Base-by-base conservation (phyloP, 1,140 invertebrate species). In the Asbolus verrucosus region DNA sequence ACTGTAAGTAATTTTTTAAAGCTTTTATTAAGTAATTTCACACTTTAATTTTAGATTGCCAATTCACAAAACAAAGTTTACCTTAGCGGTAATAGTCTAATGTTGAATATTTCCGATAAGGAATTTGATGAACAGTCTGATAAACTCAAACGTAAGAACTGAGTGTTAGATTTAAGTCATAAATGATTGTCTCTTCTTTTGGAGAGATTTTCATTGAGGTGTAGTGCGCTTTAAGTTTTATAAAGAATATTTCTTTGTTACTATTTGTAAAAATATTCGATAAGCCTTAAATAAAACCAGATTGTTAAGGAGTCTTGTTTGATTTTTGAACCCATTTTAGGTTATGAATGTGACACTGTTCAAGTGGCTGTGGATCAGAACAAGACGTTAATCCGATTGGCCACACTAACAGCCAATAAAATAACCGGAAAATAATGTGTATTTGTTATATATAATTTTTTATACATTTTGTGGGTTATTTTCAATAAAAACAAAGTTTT, bases 51-150 rank as follows among this genome's bases (percentile, higher is more conserved):
- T 46, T 33, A 62, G 59, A 61, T 62, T 63, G 54, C 67, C 11
- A 61, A 68, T 62, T 61, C 46, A n/a, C 54, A 61, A 43, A 60
- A 68, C 18, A 38, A 41, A 61, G 54, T 60, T 19, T 99, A 95
- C 83, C 87, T 99, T 41, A 94, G 91, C 80, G 93, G 95, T 39
- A 93, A 92, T 78, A 92, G 91, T 77, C 86, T 99, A 65, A 98
- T 99, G 97, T 85, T 99, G 80, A 99, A 99, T 81, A 92, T 99
- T 78, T 94, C 93, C 80, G 96, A 98, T 81, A 90, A 92, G 46
- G 88, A 91, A 70, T 99, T 98, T 82, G 96, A 99, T 79, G 92
- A 94, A 75, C 84, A 90, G 63, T 90, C 91, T 69, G 89, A 94
- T 75, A 94, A 92, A 84, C 83, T 93, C 76, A 92, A 92, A 87